These are phyloP conservation scores for Capromys pilorides DNA, from an alignment of 2,797 vertebrate genomes.

Conservation along the genomic window DNA sequence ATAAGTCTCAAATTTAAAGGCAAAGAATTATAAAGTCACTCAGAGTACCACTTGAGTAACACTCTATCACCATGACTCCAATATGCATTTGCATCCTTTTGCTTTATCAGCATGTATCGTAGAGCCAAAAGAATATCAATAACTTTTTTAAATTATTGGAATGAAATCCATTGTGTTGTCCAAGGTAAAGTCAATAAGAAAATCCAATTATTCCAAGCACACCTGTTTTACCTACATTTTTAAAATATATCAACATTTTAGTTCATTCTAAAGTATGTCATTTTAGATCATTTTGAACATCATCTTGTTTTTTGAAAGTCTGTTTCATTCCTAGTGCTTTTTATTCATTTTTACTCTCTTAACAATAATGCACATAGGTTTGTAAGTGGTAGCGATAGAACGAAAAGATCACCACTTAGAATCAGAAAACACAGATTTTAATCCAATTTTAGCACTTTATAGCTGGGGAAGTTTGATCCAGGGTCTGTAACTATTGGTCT, in stretches of 20 bases:
- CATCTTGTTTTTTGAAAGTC: no score
- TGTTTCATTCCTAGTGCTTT: no score
- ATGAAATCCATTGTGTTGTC: not conserved
- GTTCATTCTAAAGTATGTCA: not conserved
- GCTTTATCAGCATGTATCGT: conserved; percentile 16
- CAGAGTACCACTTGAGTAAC: not conserved
- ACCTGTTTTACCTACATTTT: not conserved
- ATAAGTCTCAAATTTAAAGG: conserved; percentile 5
- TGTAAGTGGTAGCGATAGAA: not conserved
- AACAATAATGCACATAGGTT: not conserved
- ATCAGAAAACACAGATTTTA: not conserved
- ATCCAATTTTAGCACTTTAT: not conserved
- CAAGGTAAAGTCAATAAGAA: not conserved
- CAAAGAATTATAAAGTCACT: not conserved
- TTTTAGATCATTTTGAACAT: not conserved
- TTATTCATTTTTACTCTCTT: no score
- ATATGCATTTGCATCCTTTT: not conserved
- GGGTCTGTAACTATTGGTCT: not conserved
- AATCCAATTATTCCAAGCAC: not conserved
- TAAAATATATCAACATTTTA: not conserved
- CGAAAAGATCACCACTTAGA: not conserved
- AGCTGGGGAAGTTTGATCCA: not conserved
- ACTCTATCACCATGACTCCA: not conserved
- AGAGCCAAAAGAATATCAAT: conserved; percentile 3
- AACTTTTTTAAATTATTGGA: not conserved